Percentiles rank a stretch among this genome's conserved stretches.
Conservation (phyloP, 2,797 vertebrate species). For the Xenops minutus region DNA sequence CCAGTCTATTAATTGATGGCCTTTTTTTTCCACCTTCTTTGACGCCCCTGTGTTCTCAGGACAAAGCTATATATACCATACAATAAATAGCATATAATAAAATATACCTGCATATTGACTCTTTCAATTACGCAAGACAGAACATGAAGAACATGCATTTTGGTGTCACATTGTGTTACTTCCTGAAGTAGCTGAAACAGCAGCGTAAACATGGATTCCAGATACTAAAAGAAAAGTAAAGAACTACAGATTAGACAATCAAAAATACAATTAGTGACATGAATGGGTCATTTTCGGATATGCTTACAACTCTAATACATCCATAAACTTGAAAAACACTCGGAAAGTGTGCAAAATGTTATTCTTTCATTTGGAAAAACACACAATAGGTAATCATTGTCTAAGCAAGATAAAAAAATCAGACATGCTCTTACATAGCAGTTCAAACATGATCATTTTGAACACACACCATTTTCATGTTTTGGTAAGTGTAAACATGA, state of each 20-base stretch:
- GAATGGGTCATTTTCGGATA: not conserved
- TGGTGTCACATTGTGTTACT: slow-evolving; percentile 95
- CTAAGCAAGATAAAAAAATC: not conserved
- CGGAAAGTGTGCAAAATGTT: not conserved
- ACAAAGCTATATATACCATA: no score
- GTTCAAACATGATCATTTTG: not conserved
- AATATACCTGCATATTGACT: slow-evolving; percentile 90
- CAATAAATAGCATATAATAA: no score
- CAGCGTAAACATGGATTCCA: slow-evolving; percentile 91
- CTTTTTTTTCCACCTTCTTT: not conserved
- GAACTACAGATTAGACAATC: not conserved
- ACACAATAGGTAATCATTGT: not conserved
- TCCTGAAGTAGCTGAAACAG: slow-evolving; percentile 95
- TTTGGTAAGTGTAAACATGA: not conserved
- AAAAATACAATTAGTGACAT: not conserved
- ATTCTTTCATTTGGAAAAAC: not conserved
- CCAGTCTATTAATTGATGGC: not conserved
- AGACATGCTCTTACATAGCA: not conserved
- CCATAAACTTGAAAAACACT: not conserved
- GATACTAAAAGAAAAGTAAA: slow-evolving; percentile 79
- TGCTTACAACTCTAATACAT: not conserved
- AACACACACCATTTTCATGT: accelerated
- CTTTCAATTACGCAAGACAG: slow-evolving; percentile 96
- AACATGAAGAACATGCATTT: slow-evolving; percentile 97
- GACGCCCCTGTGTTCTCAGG: not conserved